Base-by-base conservation (phyloP, 2,888 invertebrate genomes). In the Macrosoma leucophasiata region DNA sequence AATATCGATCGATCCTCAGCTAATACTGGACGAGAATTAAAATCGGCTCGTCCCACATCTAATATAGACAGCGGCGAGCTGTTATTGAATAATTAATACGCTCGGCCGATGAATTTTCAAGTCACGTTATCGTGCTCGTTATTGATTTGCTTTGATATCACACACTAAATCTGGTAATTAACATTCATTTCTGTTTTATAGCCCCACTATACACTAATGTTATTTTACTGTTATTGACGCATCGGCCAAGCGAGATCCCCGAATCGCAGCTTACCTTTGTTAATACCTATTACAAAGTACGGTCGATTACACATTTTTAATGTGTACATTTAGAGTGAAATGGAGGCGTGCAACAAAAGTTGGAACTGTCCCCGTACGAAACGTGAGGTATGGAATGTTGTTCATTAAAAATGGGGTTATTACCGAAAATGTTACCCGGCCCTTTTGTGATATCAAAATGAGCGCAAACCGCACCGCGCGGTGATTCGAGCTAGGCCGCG, bases 51-150 rank as follows among this genome's bases (percentile, higher is more conserved):
- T 17, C 7, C 27, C 39, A 40, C 43, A 47, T 48, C 52, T 46
- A 42, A 42, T 34, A 41, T 43, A 32, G 39, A 39, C 58, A 51
- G 48, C 52, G 57, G 55, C 58, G 60, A 56, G 50, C 55, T 59
- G 62, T 62, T 59, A 52, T 62, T 77, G 76, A 78, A 79, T 78
- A 68, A 74, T 76, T 70, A 72, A 77, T 73, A 47, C 55, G 56
- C 49, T 52, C 58, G 65, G 59, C 62, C 64, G 59, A 62, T 52
- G 60, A 63, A 67, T 58, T n/a, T n/a, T 63, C 58, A 53, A 58
- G 53, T 58, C 55, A 52, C 50, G 52, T 36, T 40, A 52, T 58
- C 55, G 51, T 50, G 52, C 35, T 40, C 43, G 42, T 43, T 44
- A 46, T 53, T 39, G 48, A 48, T 45, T 48, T 48, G 29, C 36